phyloP scores from a whole-genome alignment of 2,113 vertebrate genomes.

The Hippocampus guttulatus region DNA sequence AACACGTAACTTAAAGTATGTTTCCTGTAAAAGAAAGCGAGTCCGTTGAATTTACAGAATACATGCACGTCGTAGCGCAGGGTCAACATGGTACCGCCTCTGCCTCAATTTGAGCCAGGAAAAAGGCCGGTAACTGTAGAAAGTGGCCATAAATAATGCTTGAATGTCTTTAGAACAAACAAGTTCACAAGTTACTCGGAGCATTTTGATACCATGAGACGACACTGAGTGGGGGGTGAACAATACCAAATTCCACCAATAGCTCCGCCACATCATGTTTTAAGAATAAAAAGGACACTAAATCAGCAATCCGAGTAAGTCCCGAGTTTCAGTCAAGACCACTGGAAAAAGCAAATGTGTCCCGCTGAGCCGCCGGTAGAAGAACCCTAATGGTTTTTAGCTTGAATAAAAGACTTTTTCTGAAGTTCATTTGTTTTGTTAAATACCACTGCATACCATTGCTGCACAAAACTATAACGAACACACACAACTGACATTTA shows the following conservation, averaged over 20 bases:
- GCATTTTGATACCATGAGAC: neutral
- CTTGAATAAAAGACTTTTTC: constrained; percentile 59
- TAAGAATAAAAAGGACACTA: neutral
- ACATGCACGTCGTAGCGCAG: too few relatives aligned
- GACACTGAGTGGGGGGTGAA: neutral
- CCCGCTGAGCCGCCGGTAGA: constrained; percentile 25
- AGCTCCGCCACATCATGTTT: too few relatives aligned
- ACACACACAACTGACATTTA: constrained; percentile 50
- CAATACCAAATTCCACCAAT: neutral
- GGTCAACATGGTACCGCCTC: too few relatives aligned
- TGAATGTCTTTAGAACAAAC: neutral
- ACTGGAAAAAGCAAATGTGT: too few relatives aligned
- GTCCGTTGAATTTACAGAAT: too few relatives aligned
- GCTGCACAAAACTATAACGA: constrained; percentile 20
- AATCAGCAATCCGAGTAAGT: neutral
- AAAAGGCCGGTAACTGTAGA: neutral
- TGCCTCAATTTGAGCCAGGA: too few relatives aligned
- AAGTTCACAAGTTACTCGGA: neutral
- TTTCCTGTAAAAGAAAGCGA: too few relatives aligned
- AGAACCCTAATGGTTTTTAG: constrained; percentile 51
- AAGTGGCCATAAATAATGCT: neutral
- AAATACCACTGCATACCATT: constrained; percentile 33
- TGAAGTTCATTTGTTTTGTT: constrained; percentile 22
- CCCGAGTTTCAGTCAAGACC: too few relatives aligned
- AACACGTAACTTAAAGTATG: too few relatives aligned